Conservation (phyloP, 2,888 invertebrate genomes). For the Bibio marci region DNA sequence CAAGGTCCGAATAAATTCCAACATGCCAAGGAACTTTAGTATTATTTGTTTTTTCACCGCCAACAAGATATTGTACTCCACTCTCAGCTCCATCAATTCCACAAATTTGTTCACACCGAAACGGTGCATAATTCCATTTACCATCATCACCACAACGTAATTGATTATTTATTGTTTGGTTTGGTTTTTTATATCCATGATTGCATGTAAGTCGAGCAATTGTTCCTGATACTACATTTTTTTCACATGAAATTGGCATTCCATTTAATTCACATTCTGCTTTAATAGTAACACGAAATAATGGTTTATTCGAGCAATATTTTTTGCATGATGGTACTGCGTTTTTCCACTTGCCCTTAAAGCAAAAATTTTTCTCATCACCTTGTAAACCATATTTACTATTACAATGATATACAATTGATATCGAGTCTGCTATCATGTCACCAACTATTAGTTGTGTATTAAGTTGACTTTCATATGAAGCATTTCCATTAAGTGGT, state of each 20-base stretch:
- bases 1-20: slow-evolving; percentile 4
- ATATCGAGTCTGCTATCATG: neutral
- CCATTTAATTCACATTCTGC: slow-evolving; percentile 6
- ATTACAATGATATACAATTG: slow-evolving; percentile 1
- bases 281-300: neutral
- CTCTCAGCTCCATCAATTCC: slow-evolving; percentile 9
- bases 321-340: neutral
- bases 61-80: slow-evolving; percentile 4
- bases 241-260: slow-evolving; percentile 8
- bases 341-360: slow-evolving; percentile 1
- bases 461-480: neutral
- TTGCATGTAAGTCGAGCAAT: slow-evolving; percentile 9
- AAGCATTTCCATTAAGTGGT: neutral
- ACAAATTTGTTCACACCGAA: slow-evolving; percentile 16
- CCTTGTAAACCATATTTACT: slow-evolving; percentile 1
- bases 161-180: neutral
- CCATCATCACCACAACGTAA: slow-evolving; percentile 14
- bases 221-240: slow-evolving; percentile 10
- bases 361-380: slow-evolving; percentile 1
- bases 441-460: neutral
- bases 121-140: slow-evolving; percentile 15
- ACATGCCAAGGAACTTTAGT: slow-evolving; percentile 7
- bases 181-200: slow-evolving; percentile 3
- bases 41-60: neutral
- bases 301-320: neutral